Base-by-base conservation (phyloP, 2,888 invertebrate species). In the Platynereis dumerilii region DNA sequence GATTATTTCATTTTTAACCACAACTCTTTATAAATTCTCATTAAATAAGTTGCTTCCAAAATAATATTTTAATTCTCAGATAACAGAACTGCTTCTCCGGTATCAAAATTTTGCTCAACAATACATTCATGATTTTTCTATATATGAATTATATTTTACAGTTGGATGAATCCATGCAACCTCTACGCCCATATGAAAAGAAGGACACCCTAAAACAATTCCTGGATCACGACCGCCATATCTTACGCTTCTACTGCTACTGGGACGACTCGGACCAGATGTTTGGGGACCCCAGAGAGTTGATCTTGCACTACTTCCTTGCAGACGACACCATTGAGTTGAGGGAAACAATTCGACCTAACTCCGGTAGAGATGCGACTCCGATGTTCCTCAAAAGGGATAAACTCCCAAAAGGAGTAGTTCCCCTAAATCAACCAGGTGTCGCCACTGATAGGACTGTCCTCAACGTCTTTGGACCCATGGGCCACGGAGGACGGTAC, bases 251-350 rank as follows among this genome's bases (percentile, higher is more conserved):
- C 83, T 89, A 88, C 76, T 94, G 91, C 20, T 93, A 91, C 80
- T 96, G 95, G 95, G 93, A 96, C 78, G 94, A 96, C 79, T 88
- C 90, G 0, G 88, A 89, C 15, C 89, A 89, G 0, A 89, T 90
- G 78, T 90, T 90, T 78, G 95, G 95, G 0, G 89, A 90, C 65
- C 83, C 93, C 27, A 91, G 94, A 71, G 87, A 90, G 74, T 84
- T 96, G 66, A 91, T 93, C 78, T 86, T 96, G 17, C 90, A 91
- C 77, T 96, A 92, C 80, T 94, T 91, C 84, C 86, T 96, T 56
- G 90, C 92, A 0, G 94, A 96, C 77, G 92, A 93, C 76, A 94
- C 94, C 0, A 90, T 96, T 12, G 94, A 95, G 82, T 90, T 96
- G 5, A 90, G 91, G 74, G 94, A 95, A 84, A 87, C 82, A n/a